A percentile compares a stretch with the other conserved stretches of the same genome.
Evolutionary conservation across 2,888 invertebrate species (phyloP).

Genomic region (Archips xylosteana): DNA sequence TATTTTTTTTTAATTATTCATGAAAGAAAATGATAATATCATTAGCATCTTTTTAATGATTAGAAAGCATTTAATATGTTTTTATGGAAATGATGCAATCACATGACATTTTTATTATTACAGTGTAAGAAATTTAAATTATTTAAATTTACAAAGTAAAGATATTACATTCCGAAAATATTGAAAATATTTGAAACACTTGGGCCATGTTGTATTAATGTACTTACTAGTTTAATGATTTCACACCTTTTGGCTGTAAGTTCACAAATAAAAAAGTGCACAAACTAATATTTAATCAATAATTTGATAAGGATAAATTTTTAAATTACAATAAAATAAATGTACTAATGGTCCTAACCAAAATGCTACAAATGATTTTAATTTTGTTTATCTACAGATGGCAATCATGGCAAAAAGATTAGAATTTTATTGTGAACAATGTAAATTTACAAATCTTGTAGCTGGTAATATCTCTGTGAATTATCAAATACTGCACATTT

Average conservation of each 20-base stretch:
- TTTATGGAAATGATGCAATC: constrained; percentile 22
- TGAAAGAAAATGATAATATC: constrained; percentile 8
- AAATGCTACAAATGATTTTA: background rate
- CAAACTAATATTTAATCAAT: constrained; percentile 27
- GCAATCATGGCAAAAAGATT: background rate
- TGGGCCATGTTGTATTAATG: constrained; percentile 16
- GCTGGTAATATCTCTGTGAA: no score
- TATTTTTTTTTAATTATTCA: constrained; percentile 20
- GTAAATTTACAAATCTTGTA: no score
- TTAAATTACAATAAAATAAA: constrained; percentile 17
- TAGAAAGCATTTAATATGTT: constrained; percentile 7
- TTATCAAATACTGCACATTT: no score
- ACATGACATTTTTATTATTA: constrained; percentile 21
- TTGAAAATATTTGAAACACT: background rate
- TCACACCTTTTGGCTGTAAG: constrained; percentile 18
- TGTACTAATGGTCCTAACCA: constrained; percentile 12
- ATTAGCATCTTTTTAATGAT: constrained; percentile 26
- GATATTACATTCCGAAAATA: constrained; percentile 6
- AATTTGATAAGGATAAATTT: background rate
- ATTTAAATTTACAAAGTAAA: constrained; percentile 8
- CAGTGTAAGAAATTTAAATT: background rate
- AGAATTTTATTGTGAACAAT: no score
- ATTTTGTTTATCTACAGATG: background rate
- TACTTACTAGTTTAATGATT: constrained; percentile 22
- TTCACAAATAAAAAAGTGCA: constrained; percentile 30